Conservation (phyloP, 2,888 invertebrate species). For the Arctia plantaginis region DNA sequence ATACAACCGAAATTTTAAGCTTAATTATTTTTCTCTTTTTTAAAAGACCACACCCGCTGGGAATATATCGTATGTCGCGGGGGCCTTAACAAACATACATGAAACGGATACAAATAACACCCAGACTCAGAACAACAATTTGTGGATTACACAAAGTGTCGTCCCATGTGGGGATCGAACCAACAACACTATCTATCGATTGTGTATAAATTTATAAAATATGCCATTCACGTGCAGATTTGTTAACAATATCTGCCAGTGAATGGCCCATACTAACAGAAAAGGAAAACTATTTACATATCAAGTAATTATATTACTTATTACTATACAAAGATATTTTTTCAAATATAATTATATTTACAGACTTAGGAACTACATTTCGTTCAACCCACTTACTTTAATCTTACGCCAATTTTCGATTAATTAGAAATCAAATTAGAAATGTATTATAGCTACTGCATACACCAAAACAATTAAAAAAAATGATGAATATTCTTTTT, state of each 20-base stretch:
- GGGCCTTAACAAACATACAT: too few species aligned
- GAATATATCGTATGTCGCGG: too few species aligned
- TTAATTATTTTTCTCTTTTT: too few species aligned
- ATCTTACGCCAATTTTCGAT: neutral
- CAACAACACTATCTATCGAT: too few species aligned
- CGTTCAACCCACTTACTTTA: neutral
- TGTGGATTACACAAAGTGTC: too few species aligned
- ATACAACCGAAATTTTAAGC: too few species aligned
- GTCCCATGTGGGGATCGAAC: too few species aligned
- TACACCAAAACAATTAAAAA: too few species aligned
- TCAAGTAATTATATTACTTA: neutral
- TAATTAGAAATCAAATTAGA: neutral
- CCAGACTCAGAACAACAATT: too few species aligned
- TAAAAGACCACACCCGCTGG: too few species aligned
- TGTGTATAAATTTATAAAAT: neutral
- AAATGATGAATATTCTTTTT: too few species aligned
- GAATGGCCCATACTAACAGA: neutral
- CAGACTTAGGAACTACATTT: conserved; percentile 3
- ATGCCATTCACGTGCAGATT: neutral
- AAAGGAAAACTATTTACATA: neutral
- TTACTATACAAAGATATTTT: neutral
- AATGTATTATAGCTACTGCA: neutral
- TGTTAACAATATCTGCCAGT: neutral
- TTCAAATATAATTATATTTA: conserved; percentile 1
- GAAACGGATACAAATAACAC: too few species aligned